Percentiles rank a stretch among this genome's conserved stretches.
These are phyloP conservation scores for Drosophila lacertosa DNA, from an alignment of 1,140 invertebrate genomes.

Conservation along the genomic window DNA sequence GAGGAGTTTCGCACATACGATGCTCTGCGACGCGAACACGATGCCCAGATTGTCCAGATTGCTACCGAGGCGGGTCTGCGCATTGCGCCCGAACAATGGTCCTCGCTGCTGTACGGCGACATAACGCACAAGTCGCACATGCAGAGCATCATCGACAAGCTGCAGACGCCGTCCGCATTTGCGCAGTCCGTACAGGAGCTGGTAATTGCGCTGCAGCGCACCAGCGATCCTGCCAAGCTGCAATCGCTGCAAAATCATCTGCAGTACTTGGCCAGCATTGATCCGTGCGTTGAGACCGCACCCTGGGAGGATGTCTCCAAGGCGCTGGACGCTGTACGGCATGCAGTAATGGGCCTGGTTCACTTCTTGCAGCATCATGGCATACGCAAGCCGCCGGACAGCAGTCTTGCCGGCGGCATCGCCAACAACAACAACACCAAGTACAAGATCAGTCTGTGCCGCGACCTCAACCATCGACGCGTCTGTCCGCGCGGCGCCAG, in stretches of 20 bases:
- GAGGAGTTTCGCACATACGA: slow-evolving; percentile 99
- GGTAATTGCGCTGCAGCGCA: slow-evolving; percentile 95
- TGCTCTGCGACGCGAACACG: slow-evolving; percentile 95
- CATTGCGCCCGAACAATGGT: slow-evolving; percentile 99
- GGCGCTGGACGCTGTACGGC: slow-evolving; percentile 91
- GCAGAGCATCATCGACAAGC: slow-evolving; percentile 98
- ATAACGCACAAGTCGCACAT: slow-evolving; percentile 98
- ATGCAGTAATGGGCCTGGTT: slow-evolving; percentile 92
- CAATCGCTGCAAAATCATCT: slow-evolving; percentile 90
- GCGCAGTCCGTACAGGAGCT: slow-evolving; percentile 95
- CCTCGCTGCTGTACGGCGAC: slow-evolving; percentile 97
- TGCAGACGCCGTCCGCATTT: slow-evolving; percentile 96
- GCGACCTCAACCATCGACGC: slow-evolving; percentile 91
- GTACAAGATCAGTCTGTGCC: slow-evolving; percentile 96
- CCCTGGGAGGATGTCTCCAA: slow-evolving; percentile 90
- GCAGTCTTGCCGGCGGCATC: slow-evolving; percentile 85
- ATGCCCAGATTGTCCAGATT: slow-evolving; percentile 99
- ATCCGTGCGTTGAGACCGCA: slow-evolving; percentile 87
- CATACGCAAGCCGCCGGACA: slow-evolving; percentile 87
- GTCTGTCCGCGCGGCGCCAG: slow-evolving; percentile 93
- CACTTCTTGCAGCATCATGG: slow-evolving; percentile 93
- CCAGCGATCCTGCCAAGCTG: slow-evolving; percentile 94
- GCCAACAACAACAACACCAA: slow-evolving; percentile 88
- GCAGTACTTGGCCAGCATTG: slow-evolving; percentile 94
- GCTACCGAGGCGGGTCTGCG: slow-evolving; percentile 98